These are phyloP conservation scores for Tragelaphus imberbis DNA, from an alignment of 2,113 vertebrate species.

Conservation along the genomic window DNA sequence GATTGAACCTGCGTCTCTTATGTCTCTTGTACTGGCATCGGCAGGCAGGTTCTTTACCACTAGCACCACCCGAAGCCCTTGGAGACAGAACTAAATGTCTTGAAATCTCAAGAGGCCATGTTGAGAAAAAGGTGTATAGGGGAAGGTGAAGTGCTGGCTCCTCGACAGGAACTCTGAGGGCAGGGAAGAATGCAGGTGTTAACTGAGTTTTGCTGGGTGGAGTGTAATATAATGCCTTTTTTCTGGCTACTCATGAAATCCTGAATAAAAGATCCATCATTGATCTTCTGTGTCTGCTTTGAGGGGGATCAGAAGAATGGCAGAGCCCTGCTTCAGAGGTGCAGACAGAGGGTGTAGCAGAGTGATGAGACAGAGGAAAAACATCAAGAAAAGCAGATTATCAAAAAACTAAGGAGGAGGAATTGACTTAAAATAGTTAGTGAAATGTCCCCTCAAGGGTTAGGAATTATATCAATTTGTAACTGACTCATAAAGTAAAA, in stretches of 20 bases:
- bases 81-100: background rate
- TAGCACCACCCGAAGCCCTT: background rate
- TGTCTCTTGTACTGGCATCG: background rate
- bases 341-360: background rate
- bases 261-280: background rate
- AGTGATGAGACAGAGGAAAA: background rate
- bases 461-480: background rate
- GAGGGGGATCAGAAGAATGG: background rate
- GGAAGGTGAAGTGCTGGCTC: background rate
- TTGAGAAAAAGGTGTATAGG: background rate
- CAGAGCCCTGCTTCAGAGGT: background rate
- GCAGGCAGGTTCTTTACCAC: background rate
- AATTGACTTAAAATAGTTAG: background rate
- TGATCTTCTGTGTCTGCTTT: background rate
- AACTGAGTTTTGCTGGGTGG: background rate
- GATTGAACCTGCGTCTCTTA: rapidly evolving
- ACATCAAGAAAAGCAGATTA: background rate
- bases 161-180: background rate
- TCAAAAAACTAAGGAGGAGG: background rate
- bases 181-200: background rate
- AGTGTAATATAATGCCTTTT: background rate
- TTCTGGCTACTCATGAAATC: background rate
- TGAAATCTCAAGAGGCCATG: background rate
- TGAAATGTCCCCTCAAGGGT: background rate
- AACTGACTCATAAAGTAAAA: background rate